phyloP scores from a whole-genome alignment of 1,140 invertebrate species.

The Pseudomyrmex sp. region DNA sequence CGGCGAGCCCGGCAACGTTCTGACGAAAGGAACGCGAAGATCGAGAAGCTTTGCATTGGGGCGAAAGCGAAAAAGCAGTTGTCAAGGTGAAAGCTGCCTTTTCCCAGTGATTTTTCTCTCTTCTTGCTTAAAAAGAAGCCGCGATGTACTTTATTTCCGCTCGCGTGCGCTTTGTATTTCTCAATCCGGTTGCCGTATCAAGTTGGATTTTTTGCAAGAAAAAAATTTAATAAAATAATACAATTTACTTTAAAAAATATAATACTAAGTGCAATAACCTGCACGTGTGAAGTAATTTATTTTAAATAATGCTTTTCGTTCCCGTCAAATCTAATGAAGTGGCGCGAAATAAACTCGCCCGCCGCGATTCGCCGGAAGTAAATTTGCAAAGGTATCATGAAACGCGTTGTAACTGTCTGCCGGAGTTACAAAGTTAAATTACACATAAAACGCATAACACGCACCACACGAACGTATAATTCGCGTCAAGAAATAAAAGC shows the following conservation, averaged over 20 bases:
- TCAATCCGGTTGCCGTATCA: not conserved
- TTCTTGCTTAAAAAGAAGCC: constrained; percentile 20
- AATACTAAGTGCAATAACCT: no score
- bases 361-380: no score
- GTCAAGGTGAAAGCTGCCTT: constrained; percentile 38
- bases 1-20: constrained; percentile 15
- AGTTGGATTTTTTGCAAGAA: not conserved
- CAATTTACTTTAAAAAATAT: no score
- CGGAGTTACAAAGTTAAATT: not conserved
- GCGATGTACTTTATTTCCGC: not conserved
- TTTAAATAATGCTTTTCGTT: no score
- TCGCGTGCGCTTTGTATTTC: not conserved
- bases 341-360: no score
- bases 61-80: constrained; percentile 21
- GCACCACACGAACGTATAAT: no score
- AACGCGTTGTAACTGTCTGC: not conserved
- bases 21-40: constrained; percentile 34
- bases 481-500: not conserved
- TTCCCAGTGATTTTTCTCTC: constrained; percentile 27
- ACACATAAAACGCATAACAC: no score
- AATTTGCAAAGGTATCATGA: no score
- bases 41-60: constrained; percentile 30
- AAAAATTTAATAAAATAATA: not conserved
- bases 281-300: no score
- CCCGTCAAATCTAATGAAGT: no score